Evolutionary conservation across 2,797 vertebrate species (phyloP).

Genomic region (Zenarchopterus dispar): DNA sequence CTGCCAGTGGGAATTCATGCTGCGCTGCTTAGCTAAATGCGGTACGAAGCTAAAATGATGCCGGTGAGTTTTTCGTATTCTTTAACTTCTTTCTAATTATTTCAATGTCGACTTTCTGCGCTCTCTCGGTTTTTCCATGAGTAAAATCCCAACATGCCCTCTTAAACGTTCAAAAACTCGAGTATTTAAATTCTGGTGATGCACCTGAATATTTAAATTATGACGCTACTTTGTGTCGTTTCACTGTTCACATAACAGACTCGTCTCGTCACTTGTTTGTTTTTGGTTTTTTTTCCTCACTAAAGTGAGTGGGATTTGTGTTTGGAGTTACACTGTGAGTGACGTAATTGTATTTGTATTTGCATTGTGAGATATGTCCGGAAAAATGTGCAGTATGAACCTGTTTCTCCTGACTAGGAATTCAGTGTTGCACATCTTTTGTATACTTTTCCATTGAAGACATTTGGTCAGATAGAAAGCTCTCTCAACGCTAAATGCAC

Average conservation of each 20-base stretch:
- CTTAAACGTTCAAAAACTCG: too few species aligned
- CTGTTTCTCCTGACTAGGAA: too few species aligned
- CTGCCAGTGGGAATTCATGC: conserved; percentile 64
- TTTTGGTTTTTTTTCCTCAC: background rate
- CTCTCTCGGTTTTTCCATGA: too few species aligned
- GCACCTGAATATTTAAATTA: conserved; percentile 65
- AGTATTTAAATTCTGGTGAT: too few species aligned
- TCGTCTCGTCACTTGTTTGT: conserved; percentile 23
- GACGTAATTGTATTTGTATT: conserved; percentile 40
- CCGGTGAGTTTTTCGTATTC: conserved; percentile 85
- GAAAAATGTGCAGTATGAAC: background rate
- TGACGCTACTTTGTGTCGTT: conserved; percentile 6
- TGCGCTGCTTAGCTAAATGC: conserved; percentile 83
- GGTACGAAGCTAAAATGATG: conserved; percentile 95
- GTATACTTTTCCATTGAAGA: background rate
- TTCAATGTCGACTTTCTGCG: background rate
- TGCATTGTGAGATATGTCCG: background rate
- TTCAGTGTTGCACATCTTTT: too few species aligned
- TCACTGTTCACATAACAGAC: background rate
- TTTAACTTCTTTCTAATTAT: background rate
- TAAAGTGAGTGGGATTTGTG: conserved; percentile 4
- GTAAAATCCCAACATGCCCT: too few species aligned
- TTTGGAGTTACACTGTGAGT: background rate
- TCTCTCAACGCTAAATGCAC: background rate
- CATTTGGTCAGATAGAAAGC: background rate